Conservation (phyloP, 1,140 invertebrate species). For the Microvelia longipes region DNA sequence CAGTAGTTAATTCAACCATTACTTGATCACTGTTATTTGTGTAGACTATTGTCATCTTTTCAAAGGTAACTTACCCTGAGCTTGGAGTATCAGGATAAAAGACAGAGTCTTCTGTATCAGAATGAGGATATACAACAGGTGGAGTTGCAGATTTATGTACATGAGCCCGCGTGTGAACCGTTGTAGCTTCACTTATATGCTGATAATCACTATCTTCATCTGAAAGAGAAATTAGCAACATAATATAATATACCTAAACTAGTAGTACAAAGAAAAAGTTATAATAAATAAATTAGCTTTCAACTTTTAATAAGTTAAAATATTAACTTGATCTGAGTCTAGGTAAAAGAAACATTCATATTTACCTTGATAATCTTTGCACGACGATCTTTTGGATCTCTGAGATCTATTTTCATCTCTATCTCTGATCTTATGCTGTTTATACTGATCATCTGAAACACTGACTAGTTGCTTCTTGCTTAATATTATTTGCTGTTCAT, state of each 20-base stretch:
- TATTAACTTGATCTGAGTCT: too few relatives aligned
- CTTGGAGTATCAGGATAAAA: slow-evolving; percentile 34
- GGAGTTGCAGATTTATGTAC: slow-evolving; percentile 14
- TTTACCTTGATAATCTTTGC: neutral
- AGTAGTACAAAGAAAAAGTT: too few relatives aligned
- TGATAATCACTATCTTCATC: slow-evolving; percentile 43
- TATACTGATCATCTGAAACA: neutral
- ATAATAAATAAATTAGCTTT: too few relatives aligned
- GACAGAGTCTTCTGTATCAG: slow-evolving; percentile 43
- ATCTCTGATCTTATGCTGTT: neutral
- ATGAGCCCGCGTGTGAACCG: slow-evolving; percentile 14
- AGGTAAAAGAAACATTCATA: too few relatives aligned
- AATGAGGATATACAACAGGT: slow-evolving; percentile 39
- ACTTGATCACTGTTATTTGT: too few relatives aligned
- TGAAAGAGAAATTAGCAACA: slow-evolving; percentile 1
- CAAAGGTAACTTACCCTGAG: slow-evolving; percentile 21
- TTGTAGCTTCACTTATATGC: slow-evolving; percentile 39
- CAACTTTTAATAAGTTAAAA: too few relatives aligned
- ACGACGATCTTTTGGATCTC: neutral
- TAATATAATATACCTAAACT: too few relatives aligned
- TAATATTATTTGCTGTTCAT: neutral
- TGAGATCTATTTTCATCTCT: neutral
- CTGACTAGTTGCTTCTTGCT: neutral
- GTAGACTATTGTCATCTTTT: too few relatives aligned
- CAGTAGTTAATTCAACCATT: too few relatives aligned